Evolutionary conservation across 2,888 invertebrate genomes (phyloP), one percentile per base, ranked within the genome.

Genomic region (Ophion ellenae): DNA sequence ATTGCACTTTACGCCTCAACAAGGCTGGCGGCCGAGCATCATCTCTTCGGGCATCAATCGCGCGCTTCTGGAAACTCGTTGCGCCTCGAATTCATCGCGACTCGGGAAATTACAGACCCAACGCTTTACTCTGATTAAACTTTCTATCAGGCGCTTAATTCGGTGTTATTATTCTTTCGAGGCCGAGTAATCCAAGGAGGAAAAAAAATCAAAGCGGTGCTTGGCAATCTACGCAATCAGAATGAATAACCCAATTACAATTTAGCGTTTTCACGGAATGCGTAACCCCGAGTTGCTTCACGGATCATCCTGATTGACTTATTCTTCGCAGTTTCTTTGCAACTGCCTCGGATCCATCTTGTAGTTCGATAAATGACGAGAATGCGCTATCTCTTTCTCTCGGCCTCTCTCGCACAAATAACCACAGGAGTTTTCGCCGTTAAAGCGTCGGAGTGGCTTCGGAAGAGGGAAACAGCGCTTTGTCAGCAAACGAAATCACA

Each of bases 401-500:
- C 40, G 6, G 7, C 11, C 11, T 17, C 14, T 53, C 53, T 17
- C 53, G 5, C 40, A 40, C 40, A 40, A 40, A 9, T 40, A 40
- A 61, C 67, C 40, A 45, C 32, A 32, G 17, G 47, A 59, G 57
- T 45, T 36, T 66, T 61, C 24, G 10, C 17, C 17, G 74, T 53
- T 14, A 17, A 74, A 45, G 66, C 67, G 24, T 67, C 28, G 64
- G 63, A 73, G 61, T 45, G 47, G 63, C 47, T 28, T 67, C 77
- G 14, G 45, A 75, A 71, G 83, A 76, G 80, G 70, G 73, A 80
- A 74, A 80, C 81, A 71, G 82, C 78, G 79, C 87, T 87, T 87
- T 84, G 85, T 87, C 88, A 87, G 84, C 83, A 66, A 75, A 85
- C 74, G 75, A 81, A 88, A 85, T 86, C 70, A 64, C 84, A 85